Evolutionary conservation across 2,113 vertebrate species (phyloP).

Genomic region (Paralichthys olivaceus): DNA sequence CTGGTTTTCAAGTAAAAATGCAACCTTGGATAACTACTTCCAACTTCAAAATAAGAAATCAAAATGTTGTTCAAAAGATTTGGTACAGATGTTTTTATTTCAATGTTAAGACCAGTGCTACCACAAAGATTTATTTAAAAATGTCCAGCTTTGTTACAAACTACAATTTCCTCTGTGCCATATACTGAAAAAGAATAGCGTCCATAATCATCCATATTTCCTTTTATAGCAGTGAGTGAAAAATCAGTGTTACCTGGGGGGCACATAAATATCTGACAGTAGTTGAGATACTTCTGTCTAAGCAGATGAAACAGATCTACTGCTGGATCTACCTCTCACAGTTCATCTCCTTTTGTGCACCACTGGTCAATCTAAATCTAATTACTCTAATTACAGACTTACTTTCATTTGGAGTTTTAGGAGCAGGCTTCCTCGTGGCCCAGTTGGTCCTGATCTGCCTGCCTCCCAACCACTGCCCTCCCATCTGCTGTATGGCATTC

Average conservation of each 20-base stretch:
- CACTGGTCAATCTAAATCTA: background rate
- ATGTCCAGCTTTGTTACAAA: too few relatives aligned
- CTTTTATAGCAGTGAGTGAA: background rate
- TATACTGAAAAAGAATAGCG: too few relatives aligned
- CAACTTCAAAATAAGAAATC: too few relatives aligned
- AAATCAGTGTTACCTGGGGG: too few relatives aligned
- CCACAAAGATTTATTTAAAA: too few relatives aligned
- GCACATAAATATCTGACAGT: background rate
- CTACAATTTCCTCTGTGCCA: too few relatives aligned
- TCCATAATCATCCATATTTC: background rate
- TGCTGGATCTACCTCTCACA: background rate
- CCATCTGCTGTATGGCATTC: conserved; percentile 98
- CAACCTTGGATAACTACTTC: too few relatives aligned
- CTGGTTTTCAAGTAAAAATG: too few relatives aligned
- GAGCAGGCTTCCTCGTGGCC: conserved; percentile 97
- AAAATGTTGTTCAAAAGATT: too few relatives aligned
- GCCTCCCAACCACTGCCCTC: conserved; percentile 97
- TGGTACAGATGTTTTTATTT: too few relatives aligned
- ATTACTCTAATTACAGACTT: conserved; percentile 65
- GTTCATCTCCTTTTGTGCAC: background rate
- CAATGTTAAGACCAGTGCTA: too few relatives aligned
- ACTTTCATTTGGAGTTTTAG: conserved; percentile 94
- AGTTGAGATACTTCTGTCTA: background rate
- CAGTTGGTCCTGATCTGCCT: conserved; percentile 98
- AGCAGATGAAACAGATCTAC: background rate